Evolutionary conservation across 1,140 invertebrate genomes (phyloP).

Genomic region (Stenopsyche tienmushanensis): DNA sequence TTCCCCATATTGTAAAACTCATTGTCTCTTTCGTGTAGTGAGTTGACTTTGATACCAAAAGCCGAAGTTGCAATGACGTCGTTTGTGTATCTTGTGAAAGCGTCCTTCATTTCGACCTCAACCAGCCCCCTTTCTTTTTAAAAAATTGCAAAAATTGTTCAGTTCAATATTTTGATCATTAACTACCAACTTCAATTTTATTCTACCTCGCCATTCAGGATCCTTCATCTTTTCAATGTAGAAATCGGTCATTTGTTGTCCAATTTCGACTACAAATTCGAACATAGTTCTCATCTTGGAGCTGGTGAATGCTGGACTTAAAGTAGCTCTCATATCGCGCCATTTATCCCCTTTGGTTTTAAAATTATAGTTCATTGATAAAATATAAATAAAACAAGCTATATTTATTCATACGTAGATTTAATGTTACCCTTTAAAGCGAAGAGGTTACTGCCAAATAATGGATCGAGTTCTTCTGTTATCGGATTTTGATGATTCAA

Average conservation of each 20-base stretch:
- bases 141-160: too few species aligned
- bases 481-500: slow-evolving; percentile 56
- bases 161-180: too few species aligned
- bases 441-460: slow-evolving; percentile 57
- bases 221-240: not conserved
- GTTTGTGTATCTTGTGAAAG: slow-evolving; percentile 49
- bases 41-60: slow-evolving; percentile 52
- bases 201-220: not conserved
- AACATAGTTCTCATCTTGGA: slow-evolving; percentile 6
- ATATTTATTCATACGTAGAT: too few species aligned
- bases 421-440: slow-evolving; percentile 56
- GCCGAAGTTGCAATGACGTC: slow-evolving; percentile 53
- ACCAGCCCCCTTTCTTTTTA: not conserved
- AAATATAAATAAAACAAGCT: too few species aligned
- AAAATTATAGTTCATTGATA: too few species aligned
- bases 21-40: slow-evolving; percentile 48
- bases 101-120: slow-evolving; percentile 45
- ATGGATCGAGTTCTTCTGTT: slow-evolving; percentile 51
- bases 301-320: slow-evolving; percentile 8
- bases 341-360: slow-evolving; percentile 46
- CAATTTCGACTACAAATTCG: not conserved
- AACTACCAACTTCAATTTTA: too few species aligned
- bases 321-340: slow-evolving; percentile 1
- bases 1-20: slow-evolving; percentile 52
- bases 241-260: not conserved